phyloP scores from a whole-genome alignment of 2,888 invertebrate species.

The Melanotus villosus region DNA sequence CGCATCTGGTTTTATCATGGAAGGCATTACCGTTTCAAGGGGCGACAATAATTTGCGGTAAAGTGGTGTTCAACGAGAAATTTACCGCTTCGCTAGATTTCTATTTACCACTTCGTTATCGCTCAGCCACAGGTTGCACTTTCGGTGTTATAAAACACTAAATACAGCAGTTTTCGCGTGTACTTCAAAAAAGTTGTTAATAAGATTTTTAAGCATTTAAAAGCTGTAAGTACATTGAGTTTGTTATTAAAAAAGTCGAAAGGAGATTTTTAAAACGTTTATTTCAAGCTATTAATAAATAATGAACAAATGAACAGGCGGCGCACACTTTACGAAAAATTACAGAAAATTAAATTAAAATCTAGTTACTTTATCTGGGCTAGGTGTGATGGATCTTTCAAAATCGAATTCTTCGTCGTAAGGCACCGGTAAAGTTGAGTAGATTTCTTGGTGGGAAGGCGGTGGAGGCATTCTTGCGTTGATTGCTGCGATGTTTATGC shows the following conservation, averaged over 20 bases:
- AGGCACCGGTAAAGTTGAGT: slow-evolving; percentile 59
- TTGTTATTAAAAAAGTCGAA: neutral
- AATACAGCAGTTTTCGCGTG: neutral
- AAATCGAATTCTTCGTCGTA: slow-evolving; percentile 61
- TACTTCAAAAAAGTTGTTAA: neutral
- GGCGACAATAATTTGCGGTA: slow-evolving; percentile 54
- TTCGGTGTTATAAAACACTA: slow-evolving; percentile 4
- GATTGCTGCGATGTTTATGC: slow-evolving; percentile 70
- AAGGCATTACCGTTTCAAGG: slow-evolving; percentile 41
- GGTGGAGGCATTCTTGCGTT: slow-evolving; percentile 29
- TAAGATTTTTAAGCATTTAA: no score
- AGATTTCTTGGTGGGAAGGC: slow-evolving; percentile 59
- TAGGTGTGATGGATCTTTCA: slow-evolving; percentile 57
- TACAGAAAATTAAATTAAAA: slow-evolving; percentile 55
- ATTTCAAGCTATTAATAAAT: slow-evolving; percentile 17
- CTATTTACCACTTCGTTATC: slow-evolving; percentile 47
- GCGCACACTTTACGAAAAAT: neutral
- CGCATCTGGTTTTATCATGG: slow-evolving; percentile 51
- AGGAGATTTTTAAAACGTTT: no score
- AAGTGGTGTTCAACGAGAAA: slow-evolving; percentile 58
- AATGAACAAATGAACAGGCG: slow-evolving; percentile 6
- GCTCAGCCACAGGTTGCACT: slow-evolving; percentile 29
- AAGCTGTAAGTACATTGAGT: no score
- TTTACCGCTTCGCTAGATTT: slow-evolving; percentile 56
- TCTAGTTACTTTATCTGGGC: slow-evolving; percentile 64